phyloP scores from a whole-genome alignment of 2,797 vertebrate genomes.

The Enteromius mattozi region DNA sequence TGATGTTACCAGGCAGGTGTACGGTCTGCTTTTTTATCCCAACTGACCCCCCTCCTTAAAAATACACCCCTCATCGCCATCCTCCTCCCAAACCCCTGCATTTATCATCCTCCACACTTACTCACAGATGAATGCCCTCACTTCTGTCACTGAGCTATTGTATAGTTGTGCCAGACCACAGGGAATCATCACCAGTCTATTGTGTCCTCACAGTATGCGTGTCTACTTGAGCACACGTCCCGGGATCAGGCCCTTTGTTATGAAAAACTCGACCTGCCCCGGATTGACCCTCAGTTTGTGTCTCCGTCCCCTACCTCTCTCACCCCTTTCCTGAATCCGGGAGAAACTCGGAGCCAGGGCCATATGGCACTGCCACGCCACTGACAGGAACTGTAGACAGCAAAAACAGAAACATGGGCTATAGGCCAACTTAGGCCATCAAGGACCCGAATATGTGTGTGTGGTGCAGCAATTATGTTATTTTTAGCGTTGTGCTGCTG shows the following conservation, averaged over 20 bases:
- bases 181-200: conserved; percentile 49
- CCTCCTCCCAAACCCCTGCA: background rate
- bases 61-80: background rate
- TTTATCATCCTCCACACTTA: conserved; percentile 31
- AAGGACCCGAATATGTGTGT: conserved; percentile 20
- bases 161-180: conserved; percentile 39
- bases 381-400: conserved; percentile 41
- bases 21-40: conserved; percentile 1
- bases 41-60: conserved; percentile 4
- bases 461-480: conserved; percentile 14
- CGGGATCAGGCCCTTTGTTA: conserved; percentile 55
- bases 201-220: conserved; percentile 44
- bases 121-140: conserved; percentile 14
- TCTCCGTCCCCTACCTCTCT: background rate
- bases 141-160: conserved; percentile 37
- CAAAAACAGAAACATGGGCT: conserved; percentile 23
- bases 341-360: conserved; percentile 36
- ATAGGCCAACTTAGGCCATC: conserved; percentile 34
- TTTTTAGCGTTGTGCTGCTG: conserved; percentile 2
- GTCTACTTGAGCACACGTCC: conserved; percentile 35
- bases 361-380: conserved; percentile 52
- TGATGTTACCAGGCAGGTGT: conserved; percentile 37
- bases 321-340: background rate
- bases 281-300: conserved; percentile 47
- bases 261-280: conserved; percentile 50